Percentiles rank a stretch among this genome's conserved stretches.
These are phyloP conservation scores for Xenopus laevis DNA, from an alignment of 2,113 vertebrate genomes.

Conservation along the genomic window DNA sequence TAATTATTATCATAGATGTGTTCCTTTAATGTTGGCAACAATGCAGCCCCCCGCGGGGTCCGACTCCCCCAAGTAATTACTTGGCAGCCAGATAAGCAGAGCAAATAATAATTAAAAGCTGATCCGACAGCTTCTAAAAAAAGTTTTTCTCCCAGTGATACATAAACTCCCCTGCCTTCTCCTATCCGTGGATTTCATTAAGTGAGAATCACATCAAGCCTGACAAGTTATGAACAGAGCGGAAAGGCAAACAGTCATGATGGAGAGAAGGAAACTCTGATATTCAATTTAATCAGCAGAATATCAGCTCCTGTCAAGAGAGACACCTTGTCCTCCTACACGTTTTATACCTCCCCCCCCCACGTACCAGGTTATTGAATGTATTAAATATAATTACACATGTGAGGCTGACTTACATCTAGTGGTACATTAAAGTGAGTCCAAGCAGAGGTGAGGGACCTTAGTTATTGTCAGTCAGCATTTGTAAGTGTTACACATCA, in stretches of 20 bases:
- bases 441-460: too few relatives aligned
- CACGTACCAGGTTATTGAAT: slow-evolving; percentile 15
- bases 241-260: slow-evolving; percentile 11
- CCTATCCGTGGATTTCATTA: slow-evolving; percentile 29
- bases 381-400: slow-evolving; percentile 19
- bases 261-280: background rate
- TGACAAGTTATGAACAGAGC: slow-evolving; percentile 27
- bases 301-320: slow-evolving; percentile 11
- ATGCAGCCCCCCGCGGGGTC: too few relatives aligned
- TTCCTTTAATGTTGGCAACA: too few relatives aligned
- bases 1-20: too few relatives aligned
- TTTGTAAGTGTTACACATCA: too few relatives aligned
- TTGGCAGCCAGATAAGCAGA: background rate
- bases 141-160: slow-evolving; percentile 15
- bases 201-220: slow-evolving; percentile 14
- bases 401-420: too few relatives aligned
- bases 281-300: slow-evolving; percentile 31
- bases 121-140: slow-evolving; percentile 16
- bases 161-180: slow-evolving; percentile 4
- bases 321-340: background rate
- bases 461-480: too few relatives aligned
- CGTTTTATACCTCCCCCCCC: background rate
- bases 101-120: slow-evolving; percentile 32
- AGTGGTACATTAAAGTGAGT: too few relatives aligned
- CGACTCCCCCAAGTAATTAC: too few relatives aligned